These are phyloP conservation scores for Serranus cabrilla DNA, from an alignment of 2,797 vertebrate species.

Conservation along the genomic window DNA sequence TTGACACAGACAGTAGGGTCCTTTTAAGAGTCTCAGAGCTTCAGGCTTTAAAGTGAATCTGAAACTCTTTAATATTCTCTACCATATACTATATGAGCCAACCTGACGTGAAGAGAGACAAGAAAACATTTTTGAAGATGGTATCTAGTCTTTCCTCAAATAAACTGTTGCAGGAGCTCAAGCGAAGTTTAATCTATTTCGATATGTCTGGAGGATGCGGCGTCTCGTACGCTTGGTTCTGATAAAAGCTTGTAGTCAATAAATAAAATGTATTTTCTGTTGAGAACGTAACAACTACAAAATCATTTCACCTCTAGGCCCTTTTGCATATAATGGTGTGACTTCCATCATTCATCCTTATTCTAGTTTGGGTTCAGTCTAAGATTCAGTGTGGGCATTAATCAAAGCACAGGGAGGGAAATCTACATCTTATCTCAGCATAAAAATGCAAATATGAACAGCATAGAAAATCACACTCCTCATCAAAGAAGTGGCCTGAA, in stretches of 20 bases:
- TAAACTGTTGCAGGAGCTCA: neutral
- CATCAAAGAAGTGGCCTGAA: neutral
- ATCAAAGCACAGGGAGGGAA: slow-evolving; percentile 20
- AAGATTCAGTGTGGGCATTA: slow-evolving; percentile 22
- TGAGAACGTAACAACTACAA: slow-evolving; percentile 20
- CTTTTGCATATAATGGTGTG: neutral
- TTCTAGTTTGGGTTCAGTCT: slow-evolving; percentile 5
- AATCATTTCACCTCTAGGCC: slow-evolving; percentile 31
- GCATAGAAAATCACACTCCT: neutral
- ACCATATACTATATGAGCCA: neutral
- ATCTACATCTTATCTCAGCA: slow-evolving; percentile 2
- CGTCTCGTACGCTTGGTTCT: slow-evolving; percentile 4
- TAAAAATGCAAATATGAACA: too few species aligned
- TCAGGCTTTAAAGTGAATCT: neutral
- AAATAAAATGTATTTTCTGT: slow-evolving; percentile 28
- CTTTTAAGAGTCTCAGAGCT: neutral
- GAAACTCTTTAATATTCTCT: neutral
- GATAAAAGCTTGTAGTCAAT: slow-evolving; percentile 34
- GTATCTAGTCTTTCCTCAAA: neutral
- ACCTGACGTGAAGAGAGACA: neutral
- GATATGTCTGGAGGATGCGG: slow-evolving; percentile 19
- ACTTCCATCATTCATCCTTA: slow-evolving; percentile 6
- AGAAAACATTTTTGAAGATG: slow-evolving; percentile 8
- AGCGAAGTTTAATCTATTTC: slow-evolving; percentile 11
- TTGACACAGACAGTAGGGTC: neutral